Evolutionary conservation across 1,140 invertebrate species (phyloP).

Genomic region (Anthonomus grandis): DNA sequence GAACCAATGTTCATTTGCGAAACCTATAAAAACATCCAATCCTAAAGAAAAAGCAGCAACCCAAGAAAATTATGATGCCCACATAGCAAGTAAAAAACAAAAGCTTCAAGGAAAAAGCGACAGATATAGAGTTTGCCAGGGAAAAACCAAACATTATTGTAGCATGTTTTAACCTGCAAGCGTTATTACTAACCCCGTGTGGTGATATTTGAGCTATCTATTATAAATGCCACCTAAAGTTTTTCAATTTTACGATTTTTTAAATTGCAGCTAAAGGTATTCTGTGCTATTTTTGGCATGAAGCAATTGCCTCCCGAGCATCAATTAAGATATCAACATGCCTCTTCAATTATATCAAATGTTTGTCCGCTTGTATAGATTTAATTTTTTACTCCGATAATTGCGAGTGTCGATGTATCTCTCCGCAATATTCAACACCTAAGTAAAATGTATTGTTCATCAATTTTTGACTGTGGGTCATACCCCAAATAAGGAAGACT

Average conservation of each 20-base stretch:
- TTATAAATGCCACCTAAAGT: background rate
- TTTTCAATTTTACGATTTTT: background rate
- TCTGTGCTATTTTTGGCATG: too few species aligned
- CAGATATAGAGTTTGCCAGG: too few species aligned
- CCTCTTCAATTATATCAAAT: background rate
- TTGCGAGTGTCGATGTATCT: background rate
- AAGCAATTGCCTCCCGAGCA: background rate
- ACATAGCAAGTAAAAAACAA: too few species aligned
- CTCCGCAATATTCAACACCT: background rate
- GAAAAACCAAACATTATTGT: too few species aligned
- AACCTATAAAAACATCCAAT: too few species aligned
- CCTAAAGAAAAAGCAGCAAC: too few species aligned
- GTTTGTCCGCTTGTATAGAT: background rate
- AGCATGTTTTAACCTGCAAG: too few species aligned
- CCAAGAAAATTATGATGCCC: too few species aligned
- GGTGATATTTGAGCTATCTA: too few species aligned
- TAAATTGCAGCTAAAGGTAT: background rate
- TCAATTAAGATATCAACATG: background rate
- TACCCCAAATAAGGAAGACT: background rate
- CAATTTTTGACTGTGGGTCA: background rate
- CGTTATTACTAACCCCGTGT: background rate
- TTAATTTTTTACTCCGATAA: background rate
- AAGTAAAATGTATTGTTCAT: background rate
- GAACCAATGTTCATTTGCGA: too few species aligned
- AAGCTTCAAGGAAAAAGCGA: too few species aligned